Conservation (phyloP, 2,888 invertebrate species). For the Plagodis pulveraria region DNA sequence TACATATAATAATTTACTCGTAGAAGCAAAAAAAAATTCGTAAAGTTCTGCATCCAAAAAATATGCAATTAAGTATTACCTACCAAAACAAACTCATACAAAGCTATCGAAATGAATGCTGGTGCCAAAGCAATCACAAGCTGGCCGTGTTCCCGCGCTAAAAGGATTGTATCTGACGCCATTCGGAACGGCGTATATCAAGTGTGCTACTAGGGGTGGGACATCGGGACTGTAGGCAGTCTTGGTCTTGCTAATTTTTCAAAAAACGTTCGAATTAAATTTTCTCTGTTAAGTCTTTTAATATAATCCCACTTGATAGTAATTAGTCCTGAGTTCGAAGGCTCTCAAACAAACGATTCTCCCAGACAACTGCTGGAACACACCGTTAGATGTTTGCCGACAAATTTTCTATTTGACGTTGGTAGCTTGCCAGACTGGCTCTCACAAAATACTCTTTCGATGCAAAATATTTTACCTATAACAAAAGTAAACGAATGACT, state of each 20-base stretch:
- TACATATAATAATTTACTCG: background rate
- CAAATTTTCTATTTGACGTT: too few species aligned
- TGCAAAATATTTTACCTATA: too few species aligned
- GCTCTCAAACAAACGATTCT: too few species aligned
- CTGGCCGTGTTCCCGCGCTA: constrained; percentile 55
- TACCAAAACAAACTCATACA: constrained; percentile 31
- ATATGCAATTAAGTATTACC: constrained; percentile 17
- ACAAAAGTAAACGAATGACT: too few species aligned
- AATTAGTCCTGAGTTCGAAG: too few species aligned
- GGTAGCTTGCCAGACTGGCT: too few species aligned
- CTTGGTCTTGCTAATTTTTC: background rate
- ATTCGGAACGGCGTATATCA: constrained; percentile 30
- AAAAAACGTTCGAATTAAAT: background rate
- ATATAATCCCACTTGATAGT: background rate
- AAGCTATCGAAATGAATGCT: constrained; percentile 36
- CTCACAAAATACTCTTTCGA: too few species aligned
- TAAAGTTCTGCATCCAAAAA: background rate
- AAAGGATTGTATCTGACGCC: constrained; percentile 51
- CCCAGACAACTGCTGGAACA: too few species aligned
- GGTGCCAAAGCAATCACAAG: constrained; percentile 57
- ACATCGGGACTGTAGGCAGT: background rate
- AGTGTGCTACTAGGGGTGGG: constrained; percentile 19
- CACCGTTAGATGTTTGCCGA: too few species aligned
- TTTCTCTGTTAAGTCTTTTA: background rate
- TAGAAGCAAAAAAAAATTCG: background rate